Percentiles rank a stretch among this genome's conserved stretches.
Conservation (phyloP, 2,113 vertebrate species). For the Coptodon rendalli region DNA sequence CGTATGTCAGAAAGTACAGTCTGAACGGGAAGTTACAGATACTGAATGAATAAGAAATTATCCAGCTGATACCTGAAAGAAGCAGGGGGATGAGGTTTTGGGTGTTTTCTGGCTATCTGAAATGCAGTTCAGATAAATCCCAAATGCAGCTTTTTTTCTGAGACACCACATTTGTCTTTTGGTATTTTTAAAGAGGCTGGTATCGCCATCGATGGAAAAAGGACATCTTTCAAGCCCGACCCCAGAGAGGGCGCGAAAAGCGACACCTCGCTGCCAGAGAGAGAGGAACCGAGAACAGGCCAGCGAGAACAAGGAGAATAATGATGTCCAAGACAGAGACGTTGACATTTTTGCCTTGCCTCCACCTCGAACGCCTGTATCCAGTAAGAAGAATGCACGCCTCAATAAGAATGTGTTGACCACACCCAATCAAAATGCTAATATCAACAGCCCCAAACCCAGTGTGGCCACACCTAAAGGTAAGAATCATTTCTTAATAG, state of each 20-base stretch:
- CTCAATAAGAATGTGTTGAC: slow-evolving; percentile 63
- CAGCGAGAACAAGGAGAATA: slow-evolving; percentile 82
- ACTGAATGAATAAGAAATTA: background rate
- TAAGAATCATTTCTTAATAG: slow-evolving; percentile 18
- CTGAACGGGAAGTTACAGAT: background rate
- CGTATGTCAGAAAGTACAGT: background rate
- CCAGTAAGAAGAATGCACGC: slow-evolving; percentile 56
- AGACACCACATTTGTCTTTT: background rate
- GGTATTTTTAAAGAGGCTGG: slow-evolving; percentile 25
- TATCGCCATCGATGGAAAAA: slow-evolving; percentile 37
- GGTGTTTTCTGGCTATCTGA: background rate
- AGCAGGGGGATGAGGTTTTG: background rate
- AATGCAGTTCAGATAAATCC: background rate
- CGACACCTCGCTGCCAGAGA: slow-evolving; percentile 4
- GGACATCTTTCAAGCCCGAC: slow-evolving; percentile 5
- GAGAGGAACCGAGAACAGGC: slow-evolving; percentile 37
- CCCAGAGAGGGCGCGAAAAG: slow-evolving; percentile 13
- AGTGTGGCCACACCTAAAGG: slow-evolving; percentile 43
- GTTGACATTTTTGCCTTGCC: slow-evolving; percentile 71
- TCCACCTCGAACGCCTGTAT: slow-evolving; percentile 70
- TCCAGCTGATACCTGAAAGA: background rate
- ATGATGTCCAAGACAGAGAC: slow-evolving; percentile 43
- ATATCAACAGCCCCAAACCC: background rate
- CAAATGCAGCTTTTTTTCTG: background rate
- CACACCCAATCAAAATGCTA: slow-evolving; percentile 51